Evolutionary conservation across 1,140 invertebrate species (phyloP), one percentile per base, ranked within the genome.

Genomic region (Mactra quadrangularis): DNA sequence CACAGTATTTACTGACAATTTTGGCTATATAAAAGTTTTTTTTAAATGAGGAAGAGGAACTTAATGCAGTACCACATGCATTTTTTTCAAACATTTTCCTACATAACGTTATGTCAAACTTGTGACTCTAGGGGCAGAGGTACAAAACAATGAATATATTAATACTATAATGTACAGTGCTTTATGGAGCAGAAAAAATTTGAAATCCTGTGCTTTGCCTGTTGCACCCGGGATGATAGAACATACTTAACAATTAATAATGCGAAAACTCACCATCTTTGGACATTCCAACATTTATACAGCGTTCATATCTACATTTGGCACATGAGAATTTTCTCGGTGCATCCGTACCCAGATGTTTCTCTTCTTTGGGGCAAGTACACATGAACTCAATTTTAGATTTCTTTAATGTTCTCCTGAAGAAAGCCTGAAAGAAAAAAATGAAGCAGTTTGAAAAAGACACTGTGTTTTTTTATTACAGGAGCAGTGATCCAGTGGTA

Each of bases 241-340:
- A n/a, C n/a, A n/a, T n/a, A n/a, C n/a, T n/a, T n/a, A n/a, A n/a
- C n/a, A n/a, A n/a, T n/a, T n/a, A n/a, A n/a, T n/a, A n/a, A n/a
- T n/a, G n/a, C n/a, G n/a, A n/a, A n/a, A n/a, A n/a, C 57, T 55
- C 71, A 90, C 89, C 89, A 75, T 84, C 81, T 82, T 86, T 86
- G 11, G 87, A 89, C 89, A 90, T 90, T 4, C 89, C 89, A 19
- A 84, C 68, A 19, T 72, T 74, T 6, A 87, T 50, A 75, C 89
- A 90, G 62, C 86, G 86, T 55, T 87, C 66, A 53, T 87, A 89
- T 13, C 89, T 74, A 76, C 89, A 90, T 62, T 85, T 70, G 3
- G 88, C 85, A 72, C 89, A 90, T 0, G 79, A 53, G n/a, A 47
- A 62, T 62, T 82, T 82, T 47, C 79, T 74, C 7, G 79, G 68